Base-by-base conservation (phyloP, 2,797 vertebrate species). In the Microctenopoma lineatum region DNA sequence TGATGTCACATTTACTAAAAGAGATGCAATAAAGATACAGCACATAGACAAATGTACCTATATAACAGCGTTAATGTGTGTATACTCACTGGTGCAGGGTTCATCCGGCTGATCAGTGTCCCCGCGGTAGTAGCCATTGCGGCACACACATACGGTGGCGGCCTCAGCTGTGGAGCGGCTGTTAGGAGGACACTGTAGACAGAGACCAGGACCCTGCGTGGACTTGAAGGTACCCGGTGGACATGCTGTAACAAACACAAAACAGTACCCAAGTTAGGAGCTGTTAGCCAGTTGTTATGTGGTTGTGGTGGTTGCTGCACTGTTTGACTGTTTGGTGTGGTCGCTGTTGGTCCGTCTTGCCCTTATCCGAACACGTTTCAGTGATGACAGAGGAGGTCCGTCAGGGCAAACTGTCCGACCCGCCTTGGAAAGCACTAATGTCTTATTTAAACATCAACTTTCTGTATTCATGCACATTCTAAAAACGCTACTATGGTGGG, bases 171-270 rank as follows among this genome's bases (percentile, higher is more conserved):
- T 95, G 64, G 98, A 98, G 64, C 97, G 96, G 90, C 98, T 99
- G 93, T 98, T 98, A 36, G 94, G 77, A 26, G 98, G 98, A 59
- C 98, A 99, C 48, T 95, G 96, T 0, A 91, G 86, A 7, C 98
- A 99, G 68, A 96, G 85, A 53, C 97, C 95, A 0, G 91, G 75
- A 0, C 97, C 97, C 89, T 98, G 98, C 83, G 92, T 97, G 29
- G 97, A 96, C 85, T 98, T 99, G 93, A 98, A 99, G 0, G 95
- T 99, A 65, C 96, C 98, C 0, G 93, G 96, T 2, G 97, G 96
- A 75, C 98, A 99, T 29, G 97, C 98, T 99, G 93, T 21, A 21
- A 21, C 21, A 21, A 29, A 60, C 53, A 72, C 1, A 32, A 34
- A 55, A 11, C 42, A 16, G 1, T 54, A 16, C 10, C 7, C 11